phyloP scores from a whole-genome alignment of 2,113 vertebrate genomes.

The Picathartes gymnocephalus region DNA sequence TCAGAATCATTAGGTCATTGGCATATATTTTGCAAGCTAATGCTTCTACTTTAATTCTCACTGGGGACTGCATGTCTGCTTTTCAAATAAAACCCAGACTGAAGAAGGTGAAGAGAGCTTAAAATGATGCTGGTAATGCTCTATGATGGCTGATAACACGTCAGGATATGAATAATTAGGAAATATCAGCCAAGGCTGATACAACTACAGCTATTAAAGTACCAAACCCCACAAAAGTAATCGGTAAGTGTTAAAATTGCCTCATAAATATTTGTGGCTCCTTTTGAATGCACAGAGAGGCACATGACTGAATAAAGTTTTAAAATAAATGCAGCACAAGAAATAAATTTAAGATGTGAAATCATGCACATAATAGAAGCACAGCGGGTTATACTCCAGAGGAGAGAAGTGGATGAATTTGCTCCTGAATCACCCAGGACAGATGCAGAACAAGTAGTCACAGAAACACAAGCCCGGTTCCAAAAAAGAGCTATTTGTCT shows the following conservation, averaged over 20 bases:
- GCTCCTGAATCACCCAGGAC: neutral
- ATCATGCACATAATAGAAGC: neutral
- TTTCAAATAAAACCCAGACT: constrained; percentile 68
- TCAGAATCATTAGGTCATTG: constrained; percentile 84
- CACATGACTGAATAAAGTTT: neutral
- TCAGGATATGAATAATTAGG: constrained; percentile 38
- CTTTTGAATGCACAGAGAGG: neutral
- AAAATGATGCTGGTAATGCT: neutral
- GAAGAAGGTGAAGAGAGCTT: constrained; percentile 58
- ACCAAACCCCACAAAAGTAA: neutral
- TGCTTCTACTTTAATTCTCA: constrained; percentile 80
- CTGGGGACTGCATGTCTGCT: constrained; percentile 70
- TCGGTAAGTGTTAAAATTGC: neutral
- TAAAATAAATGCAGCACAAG: neutral
- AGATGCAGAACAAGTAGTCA: neutral
- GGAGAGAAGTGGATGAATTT: neutral
- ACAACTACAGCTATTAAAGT: neutral
- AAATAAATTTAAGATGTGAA: neutral
- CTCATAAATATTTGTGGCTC: neutral
- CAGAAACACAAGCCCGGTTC: neutral
- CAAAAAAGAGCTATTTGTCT: neutral
- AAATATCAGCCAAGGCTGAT: constrained; percentile 20
- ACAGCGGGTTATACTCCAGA: neutral
- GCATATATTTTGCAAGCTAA: constrained; percentile 82
- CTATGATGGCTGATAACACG: neutral